Conservation (phyloP, 1,140 invertebrate species). For the Sminthurinus signatus region DNA sequence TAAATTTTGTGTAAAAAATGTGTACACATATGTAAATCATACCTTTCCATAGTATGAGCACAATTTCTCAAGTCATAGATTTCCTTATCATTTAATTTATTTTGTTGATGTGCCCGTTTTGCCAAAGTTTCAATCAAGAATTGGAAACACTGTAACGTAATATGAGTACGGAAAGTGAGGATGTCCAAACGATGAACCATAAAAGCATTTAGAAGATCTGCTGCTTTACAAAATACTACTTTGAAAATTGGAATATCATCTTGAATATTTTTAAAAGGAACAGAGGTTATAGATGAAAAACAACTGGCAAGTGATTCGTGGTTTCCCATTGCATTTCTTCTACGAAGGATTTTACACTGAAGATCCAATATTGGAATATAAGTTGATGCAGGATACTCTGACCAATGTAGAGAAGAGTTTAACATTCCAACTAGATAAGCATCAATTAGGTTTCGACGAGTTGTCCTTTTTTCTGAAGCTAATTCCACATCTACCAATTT, state of each 20-base stretch:
- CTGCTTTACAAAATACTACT: conserved; percentile 25
- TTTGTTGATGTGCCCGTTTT: conserved; percentile 27
- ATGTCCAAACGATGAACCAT: conserved; percentile 35
- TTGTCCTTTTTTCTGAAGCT: conserved; percentile 17
- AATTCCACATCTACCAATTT: conserved; percentile 28
- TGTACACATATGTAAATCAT: too few relatives aligned
- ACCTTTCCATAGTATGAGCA: conserved; percentile 38
- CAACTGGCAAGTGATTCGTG: conserved; percentile 18
- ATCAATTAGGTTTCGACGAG: conserved; percentile 10
- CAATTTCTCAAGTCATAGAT: conserved; percentile 34
- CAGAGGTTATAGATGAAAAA: conserved; percentile 24
- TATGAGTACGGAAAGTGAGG: conserved; percentile 32
- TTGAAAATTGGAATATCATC: conserved; percentile 16
- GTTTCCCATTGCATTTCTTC: conserved; percentile 31
- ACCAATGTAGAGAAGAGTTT: conserved; percentile 11
- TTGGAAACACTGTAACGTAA: conserved; percentile 39
- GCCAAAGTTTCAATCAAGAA: conserved; percentile 26
- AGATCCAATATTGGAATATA: conserved; percentile 26
- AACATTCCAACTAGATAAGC: conserved; percentile 17
- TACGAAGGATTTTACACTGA: conserved; percentile 27
- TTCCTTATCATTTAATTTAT: conserved; percentile 32
- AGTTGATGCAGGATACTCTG: background rate
- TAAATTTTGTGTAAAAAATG: too few relatives aligned
- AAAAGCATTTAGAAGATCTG: conserved; percentile 35
- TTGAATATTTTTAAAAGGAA: conserved; percentile 26